phyloP scores from a whole-genome alignment of 53 echinoderm and acorn worm genomes.

The Hippasteria phrygiana region DNA sequence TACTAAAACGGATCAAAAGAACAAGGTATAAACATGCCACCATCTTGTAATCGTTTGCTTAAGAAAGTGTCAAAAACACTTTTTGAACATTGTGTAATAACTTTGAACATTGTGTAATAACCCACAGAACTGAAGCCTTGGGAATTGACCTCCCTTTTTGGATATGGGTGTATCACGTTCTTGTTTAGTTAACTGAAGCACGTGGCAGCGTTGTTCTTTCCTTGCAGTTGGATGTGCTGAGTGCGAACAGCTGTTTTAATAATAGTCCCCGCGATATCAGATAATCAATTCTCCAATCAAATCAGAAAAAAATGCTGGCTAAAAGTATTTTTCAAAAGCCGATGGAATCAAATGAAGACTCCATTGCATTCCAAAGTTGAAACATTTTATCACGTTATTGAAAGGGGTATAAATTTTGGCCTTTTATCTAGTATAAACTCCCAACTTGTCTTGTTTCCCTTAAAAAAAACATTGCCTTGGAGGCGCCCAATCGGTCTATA shows the following conservation, averaged over 20 bases:
- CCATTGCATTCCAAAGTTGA: neutral
- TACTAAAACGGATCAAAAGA: too few species aligned
- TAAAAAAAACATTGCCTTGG: too few species aligned
- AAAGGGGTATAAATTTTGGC: too few species aligned
- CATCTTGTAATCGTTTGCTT: too few species aligned
- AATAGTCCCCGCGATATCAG: constrained; percentile 9
- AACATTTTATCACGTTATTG: too few species aligned
- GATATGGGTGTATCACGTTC: neutral
- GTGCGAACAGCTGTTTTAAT: constrained; percentile 6
- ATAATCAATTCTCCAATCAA: neutral
- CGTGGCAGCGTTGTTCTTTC: neutral
- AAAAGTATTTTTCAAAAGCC: neutral
- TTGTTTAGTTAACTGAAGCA: neutral
- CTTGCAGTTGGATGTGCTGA: neutral
- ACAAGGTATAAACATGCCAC: too few species aligned
- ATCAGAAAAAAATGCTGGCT: constrained; percentile 1
- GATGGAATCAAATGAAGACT: neutral
- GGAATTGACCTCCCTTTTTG: neutral
- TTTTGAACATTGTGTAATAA: too few species aligned
- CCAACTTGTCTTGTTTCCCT: too few species aligned
- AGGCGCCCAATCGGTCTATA: too few species aligned
- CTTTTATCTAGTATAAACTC: too few species aligned
- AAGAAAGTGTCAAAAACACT: too few species aligned
- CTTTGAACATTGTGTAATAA: too few species aligned
- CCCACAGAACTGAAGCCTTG: neutral